These are phyloP conservation scores for Vombatus ursinus DNA, from an alignment of 2,113 vertebrate genomes.

Conservation along the genomic window DNA sequence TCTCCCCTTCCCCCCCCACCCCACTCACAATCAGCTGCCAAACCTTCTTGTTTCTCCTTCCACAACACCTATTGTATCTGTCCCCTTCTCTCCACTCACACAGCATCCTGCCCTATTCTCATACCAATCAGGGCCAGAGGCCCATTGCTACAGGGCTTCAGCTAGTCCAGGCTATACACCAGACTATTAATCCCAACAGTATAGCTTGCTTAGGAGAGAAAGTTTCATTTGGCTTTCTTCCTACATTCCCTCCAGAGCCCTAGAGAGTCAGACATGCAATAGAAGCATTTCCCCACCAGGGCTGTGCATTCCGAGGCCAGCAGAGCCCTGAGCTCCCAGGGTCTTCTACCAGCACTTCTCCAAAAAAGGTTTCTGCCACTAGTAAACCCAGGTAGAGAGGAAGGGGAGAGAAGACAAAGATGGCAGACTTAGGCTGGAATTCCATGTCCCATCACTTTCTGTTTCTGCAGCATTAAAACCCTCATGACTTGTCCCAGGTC, in stretches of 20 bases:
- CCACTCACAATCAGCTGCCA: neutral
- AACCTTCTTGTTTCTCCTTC: neutral
- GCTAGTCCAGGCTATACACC: neutral
- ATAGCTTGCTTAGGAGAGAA: neutral
- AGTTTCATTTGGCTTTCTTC: neutral
- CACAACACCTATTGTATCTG: neutral
- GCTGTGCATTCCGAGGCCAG: neutral
- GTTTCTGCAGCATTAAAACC: neutral
- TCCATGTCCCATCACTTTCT: neutral
- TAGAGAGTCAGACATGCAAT: neutral
- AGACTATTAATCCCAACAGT: neutral
- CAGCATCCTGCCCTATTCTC: neutral
- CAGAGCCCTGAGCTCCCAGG: neutral
- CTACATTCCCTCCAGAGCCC: neutral
- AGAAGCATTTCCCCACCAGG: neutral
- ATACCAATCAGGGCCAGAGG: neutral
- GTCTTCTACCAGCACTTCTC: neutral
- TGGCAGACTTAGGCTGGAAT: neutral
- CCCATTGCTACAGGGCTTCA: neutral
- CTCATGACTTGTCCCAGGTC: neutral
- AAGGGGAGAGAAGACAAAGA: neutral
- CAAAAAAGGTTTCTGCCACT: neutral
- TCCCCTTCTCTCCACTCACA: neutral
- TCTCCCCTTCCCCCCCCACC: no score
- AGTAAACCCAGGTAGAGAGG: neutral